Conservation (phyloP, 1,140 invertebrate genomes). For the Cotesia typhae region DNA sequence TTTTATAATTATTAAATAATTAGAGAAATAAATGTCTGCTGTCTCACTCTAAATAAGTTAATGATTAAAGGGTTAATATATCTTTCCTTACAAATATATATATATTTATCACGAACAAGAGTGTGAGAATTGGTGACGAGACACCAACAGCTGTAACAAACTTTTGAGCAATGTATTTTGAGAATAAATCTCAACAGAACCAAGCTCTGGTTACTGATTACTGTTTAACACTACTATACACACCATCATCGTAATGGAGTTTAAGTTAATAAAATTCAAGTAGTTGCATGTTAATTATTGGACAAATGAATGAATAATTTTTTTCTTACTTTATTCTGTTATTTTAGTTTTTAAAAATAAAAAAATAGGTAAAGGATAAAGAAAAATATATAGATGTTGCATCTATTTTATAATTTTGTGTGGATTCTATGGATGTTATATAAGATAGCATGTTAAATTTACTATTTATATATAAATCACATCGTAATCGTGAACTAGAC, state of each 20-base stretch:
- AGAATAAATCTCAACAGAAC: conserved; percentile 40
- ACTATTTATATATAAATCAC: too few species aligned
- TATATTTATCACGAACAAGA: conserved; percentile 4
- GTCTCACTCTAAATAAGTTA: too few species aligned
- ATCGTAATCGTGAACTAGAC: too few species aligned
- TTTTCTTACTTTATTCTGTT: conserved; percentile 37
- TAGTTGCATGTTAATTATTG: conserved; percentile 25
- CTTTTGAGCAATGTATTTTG: conserved; percentile 31
- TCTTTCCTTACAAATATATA: conserved; percentile 20
- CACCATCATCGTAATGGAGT: conserved; percentile 45
- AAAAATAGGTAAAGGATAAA: too few species aligned
- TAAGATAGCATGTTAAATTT: too few species aligned
- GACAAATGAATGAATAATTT: conserved; percentile 49
- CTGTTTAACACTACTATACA: conserved; percentile 32
- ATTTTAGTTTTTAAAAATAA: neutral
- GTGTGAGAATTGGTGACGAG: conserved; percentile 47
- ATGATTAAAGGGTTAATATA: conserved; percentile 3
- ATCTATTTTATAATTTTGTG: too few species aligned
- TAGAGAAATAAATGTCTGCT: conserved; percentile 16
- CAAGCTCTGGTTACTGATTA: too few species aligned
- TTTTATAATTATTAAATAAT: too few species aligned
- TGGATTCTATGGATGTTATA: too few species aligned
- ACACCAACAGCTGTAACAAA: conserved; percentile 56
- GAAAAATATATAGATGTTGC: too few species aligned
- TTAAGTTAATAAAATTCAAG: conserved; percentile 49